Evolutionary conservation across 53 echinoderm and acorn worm species (phyloP).

Genomic region (Henricia sp.): DNA sequence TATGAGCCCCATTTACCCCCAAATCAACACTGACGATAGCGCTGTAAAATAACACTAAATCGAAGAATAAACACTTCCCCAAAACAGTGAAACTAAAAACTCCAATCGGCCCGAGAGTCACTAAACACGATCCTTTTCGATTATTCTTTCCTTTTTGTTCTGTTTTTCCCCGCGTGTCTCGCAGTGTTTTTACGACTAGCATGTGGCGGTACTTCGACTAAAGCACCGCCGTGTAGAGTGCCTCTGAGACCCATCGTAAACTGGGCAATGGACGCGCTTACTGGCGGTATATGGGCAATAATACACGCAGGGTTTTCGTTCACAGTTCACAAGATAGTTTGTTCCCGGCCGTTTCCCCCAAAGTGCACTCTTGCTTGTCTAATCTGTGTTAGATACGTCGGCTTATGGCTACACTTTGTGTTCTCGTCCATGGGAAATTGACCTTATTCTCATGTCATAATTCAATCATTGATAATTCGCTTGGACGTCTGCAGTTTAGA

Average conservation of each 20-base stretch:
- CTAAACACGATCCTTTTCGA: too few relatives aligned
- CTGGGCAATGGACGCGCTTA: conserved; percentile 29
- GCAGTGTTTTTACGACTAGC: conserved; percentile 52
- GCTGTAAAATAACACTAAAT: conserved; percentile 48
- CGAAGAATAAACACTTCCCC: conserved; percentile 49
- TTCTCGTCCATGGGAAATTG: background rate
- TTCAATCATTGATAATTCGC: conserved; percentile 24
- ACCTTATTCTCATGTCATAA: background rate
- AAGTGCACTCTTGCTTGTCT: conserved; percentile 14
- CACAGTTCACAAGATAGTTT: background rate
- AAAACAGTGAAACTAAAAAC: background rate
- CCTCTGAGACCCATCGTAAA: conserved; percentile 41
- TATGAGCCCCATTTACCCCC: background rate
- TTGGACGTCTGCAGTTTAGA: too few relatives aligned
- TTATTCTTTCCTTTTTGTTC: too few relatives aligned
- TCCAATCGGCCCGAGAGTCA: too few relatives aligned
- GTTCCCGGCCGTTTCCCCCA: conserved; percentile 23
- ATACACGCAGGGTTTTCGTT: too few relatives aligned
- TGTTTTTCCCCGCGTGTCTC: too few relatives aligned
- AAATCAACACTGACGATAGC: background rate
- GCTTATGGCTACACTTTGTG: conserved; percentile 4
- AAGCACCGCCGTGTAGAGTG: conserved; percentile 34
- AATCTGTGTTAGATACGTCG: conserved; percentile 13
- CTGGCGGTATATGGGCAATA: conserved; percentile 43
- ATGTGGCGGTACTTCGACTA: conserved; percentile 39